phyloP scores from a whole-genome alignment of 2,113 vertebrate species.

The Centropristis striata region DNA sequence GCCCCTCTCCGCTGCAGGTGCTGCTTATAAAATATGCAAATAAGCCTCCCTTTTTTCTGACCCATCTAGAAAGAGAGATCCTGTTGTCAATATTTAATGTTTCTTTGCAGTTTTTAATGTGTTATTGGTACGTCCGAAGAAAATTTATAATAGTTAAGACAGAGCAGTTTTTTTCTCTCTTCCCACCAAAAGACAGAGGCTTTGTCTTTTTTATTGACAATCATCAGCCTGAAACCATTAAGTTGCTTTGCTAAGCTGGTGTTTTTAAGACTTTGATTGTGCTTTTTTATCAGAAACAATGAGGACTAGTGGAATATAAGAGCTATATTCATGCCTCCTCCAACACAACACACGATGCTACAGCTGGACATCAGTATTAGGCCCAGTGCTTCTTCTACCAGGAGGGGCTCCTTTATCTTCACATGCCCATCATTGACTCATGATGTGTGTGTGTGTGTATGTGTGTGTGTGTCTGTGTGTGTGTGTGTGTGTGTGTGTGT shows the following conservation, averaged over 20 bases:
- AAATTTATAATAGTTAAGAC: conserved; percentile 37
- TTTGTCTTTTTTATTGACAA: conserved; percentile 77
- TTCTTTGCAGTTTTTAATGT: conserved; percentile 78
- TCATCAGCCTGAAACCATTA: conserved; percentile 64
- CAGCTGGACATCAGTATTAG: conserved; percentile 3
- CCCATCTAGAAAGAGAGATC: conserved; percentile 68
- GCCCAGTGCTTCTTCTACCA: neutral
- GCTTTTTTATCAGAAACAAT: conserved; percentile 52
- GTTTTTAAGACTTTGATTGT: conserved; percentile 59
- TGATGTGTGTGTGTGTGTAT: neutral
- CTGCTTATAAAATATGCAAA: conserved; percentile 90
- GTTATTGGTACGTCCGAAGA: conserved; percentile 52
- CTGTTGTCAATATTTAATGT: conserved; percentile 61
- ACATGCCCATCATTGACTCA: conserved; percentile 21
- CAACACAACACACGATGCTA: conserved; percentile 46
- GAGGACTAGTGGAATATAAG: conserved; percentile 55
- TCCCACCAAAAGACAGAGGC: conserved; percentile 57
- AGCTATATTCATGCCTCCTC: conserved; percentile 53
- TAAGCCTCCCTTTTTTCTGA: conserved; percentile 81
- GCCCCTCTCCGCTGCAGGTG: conserved; percentile 83
- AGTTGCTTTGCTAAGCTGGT: conserved; percentile 60
- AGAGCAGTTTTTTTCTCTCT: conserved; percentile 35
- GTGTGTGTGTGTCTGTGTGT: no score
- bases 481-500: no score
- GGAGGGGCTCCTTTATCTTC: neutral